These are phyloP conservation scores for Meriones unguiculatus DNA, from an alignment of 2,113 vertebrate species.

Conservation along the genomic window DNA sequence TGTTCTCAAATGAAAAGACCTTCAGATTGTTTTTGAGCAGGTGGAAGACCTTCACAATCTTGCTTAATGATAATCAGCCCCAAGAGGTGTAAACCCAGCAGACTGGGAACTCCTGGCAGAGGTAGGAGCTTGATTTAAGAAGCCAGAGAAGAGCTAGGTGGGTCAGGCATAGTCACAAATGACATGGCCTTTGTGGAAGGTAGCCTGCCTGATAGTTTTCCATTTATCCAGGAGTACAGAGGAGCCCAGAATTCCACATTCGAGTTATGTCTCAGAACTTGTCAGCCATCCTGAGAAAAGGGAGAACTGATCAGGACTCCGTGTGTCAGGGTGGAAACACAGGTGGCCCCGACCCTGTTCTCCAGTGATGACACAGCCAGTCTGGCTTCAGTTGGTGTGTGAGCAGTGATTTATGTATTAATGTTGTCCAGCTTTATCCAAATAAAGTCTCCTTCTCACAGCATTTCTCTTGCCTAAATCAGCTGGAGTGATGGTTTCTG, in stretches of 20 bases:
- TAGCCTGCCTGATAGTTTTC: neutral
- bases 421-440: constrained; percentile 67
- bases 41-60: neutral
- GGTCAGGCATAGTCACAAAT: neutral
- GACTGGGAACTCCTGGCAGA: neutral
- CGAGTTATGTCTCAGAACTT: neutral
- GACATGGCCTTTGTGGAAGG: neutral
- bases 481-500: constrained; percentile 51
- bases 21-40: neutral
- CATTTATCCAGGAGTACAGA: neutral
- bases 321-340: constrained; percentile 34
- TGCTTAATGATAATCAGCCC: neutral
- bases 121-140: too few relatives aligned
- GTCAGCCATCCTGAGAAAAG: constrained; percentile 10
- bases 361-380: constrained; percentile 10
- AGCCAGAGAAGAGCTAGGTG: neutral
- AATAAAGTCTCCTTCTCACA: constrained; percentile 39
- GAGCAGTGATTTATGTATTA: constrained; percentile 60
- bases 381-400: constrained; percentile 45
- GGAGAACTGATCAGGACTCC: constrained; percentile 62
- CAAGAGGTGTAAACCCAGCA: neutral
- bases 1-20: neutral
- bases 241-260: neutral
- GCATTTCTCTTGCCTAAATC: constrained; percentile 62
- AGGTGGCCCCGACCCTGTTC: constrained; percentile 4